Conservation (phyloP, 2,888 invertebrate genomes). For the Drosophila algonquin region DNA sequence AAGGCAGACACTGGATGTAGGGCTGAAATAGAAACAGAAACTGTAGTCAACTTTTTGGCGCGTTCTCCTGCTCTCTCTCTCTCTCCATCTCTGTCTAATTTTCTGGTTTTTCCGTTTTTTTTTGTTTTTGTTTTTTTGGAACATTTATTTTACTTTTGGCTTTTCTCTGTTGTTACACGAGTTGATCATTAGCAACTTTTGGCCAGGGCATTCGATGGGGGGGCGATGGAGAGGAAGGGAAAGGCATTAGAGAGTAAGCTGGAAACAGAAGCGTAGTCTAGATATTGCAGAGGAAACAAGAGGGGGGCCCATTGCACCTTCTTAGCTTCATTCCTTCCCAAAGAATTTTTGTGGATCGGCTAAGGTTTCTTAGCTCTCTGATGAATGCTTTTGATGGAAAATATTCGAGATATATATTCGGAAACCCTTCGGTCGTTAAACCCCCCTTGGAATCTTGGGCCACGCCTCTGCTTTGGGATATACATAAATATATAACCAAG, state of each 20-base stretch:
- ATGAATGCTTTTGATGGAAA: too few relatives aligned
- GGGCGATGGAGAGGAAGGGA: background rate
- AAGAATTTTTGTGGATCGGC: background rate
- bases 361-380: background rate
- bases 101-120: slow-evolving; percentile 30
- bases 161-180: slow-evolving; percentile 56
- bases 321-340: too few relatives aligned
- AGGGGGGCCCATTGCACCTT: background rate
- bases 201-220: slow-evolving; percentile 14
- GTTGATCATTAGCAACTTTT: slow-evolving; percentile 72
- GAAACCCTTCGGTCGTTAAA: background rate
- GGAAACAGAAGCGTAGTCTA: slow-evolving; percentile 21
- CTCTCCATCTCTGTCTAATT: slow-evolving; percentile 14
- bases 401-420: too few relatives aligned
- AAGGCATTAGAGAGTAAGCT: slow-evolving; percentile 12
- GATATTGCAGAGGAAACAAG: background rate
- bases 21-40: slow-evolving; percentile 36
- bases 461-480: background rate
- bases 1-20: slow-evolving; percentile 33
- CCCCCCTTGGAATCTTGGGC: background rate
- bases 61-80: slow-evolving; percentile 26
- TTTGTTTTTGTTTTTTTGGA: slow-evolving; percentile 29
- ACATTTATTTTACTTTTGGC: slow-evolving; percentile 42
- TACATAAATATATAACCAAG: slow-evolving; percentile 19
- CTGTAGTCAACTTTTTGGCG: slow-evolving; percentile 74